Base-by-base conservation (phyloP, 2,113 vertebrate species). In the Ophthalmolycus amberensis region DNA sequence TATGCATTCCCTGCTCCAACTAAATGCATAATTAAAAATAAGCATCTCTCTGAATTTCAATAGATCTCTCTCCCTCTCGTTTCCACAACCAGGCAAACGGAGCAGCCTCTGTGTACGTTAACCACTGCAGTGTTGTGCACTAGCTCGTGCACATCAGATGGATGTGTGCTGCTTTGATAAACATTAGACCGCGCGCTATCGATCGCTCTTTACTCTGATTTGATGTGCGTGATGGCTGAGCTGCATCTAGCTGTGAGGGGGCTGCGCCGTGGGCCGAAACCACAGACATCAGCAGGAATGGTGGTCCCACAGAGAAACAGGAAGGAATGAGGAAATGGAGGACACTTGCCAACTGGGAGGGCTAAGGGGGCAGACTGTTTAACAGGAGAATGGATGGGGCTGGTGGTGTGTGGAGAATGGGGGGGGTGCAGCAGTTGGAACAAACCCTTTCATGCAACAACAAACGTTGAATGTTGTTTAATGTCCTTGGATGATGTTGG, bases 1-100 rank as follows among this genome's bases (percentile, higher is more conserved):
- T 77, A 76, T 84, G 80, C 69, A 87, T 89, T 80, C 71, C 72
- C 75, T 85, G 72, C 80, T 80, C 52, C 69, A 80, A 80, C 73
- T 87, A 76, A 89, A 93, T 88, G 66, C 82, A 87, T 87, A 92
- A 92, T 88, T 90, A 87, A 90, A 84, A 90, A 81, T 79, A 79
- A 83, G 75, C 85, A 88, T 86, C 38, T 85, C 60, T 74, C 63
- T 90, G 81, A 54, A 85, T 91, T 82, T 88, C 76, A 85, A 81
- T 76, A 72, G 54, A 37, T 65, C 54, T 69, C 42, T 56, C 42
- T 50, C 65, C 32, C 59, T 78, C 52, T 81, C 56, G 32, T 79
- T 78, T 68, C 50, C 66, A 75, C 27, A 54, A 27, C 27, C 69
- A 62, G 46, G 69, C 60, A 68, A 64, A 22, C 74, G 22, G 38